A percentile compares a stretch with the other conserved stretches of the same genome.
These are phyloP conservation scores for Zeugodacus cucurbitae DNA, from an alignment of 1,140 invertebrate genomes.

Conservation along the genomic window DNA sequence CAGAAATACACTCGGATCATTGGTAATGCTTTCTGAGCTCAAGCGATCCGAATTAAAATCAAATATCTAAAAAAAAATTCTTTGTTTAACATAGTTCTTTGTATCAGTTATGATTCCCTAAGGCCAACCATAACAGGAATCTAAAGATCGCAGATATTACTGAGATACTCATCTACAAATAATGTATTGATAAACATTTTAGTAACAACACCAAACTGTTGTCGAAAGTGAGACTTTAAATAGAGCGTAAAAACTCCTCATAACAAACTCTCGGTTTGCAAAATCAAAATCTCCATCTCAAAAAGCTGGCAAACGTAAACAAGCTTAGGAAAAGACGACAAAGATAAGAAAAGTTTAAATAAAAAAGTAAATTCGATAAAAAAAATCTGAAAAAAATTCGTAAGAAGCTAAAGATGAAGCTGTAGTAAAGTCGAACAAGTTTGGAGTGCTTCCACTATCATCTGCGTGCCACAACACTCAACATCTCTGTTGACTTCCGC, in stretches of 20 bases:
- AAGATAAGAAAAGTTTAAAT: not conserved
- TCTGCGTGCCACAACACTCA: slow-evolving; percentile 15
- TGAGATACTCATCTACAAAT: too few relatives aligned
- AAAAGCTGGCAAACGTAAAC: slow-evolving; percentile 4
- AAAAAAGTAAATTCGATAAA: not conserved
- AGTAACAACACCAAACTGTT: too few relatives aligned
- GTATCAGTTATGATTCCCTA: too few relatives aligned
- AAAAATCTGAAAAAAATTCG: not conserved
- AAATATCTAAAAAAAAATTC: too few relatives aligned
- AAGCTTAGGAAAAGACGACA: not conserved
- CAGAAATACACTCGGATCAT: not conserved
- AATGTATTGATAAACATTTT: too few relatives aligned
- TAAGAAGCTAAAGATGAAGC: not conserved
- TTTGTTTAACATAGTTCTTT: too few relatives aligned
- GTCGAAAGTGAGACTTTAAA: too few relatives aligned
- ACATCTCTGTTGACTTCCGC: slow-evolving; percentile 13
- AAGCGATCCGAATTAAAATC: too few relatives aligned
- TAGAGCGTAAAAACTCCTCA: not conserved
- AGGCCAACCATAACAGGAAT: too few relatives aligned
- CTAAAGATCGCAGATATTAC: too few relatives aligned
- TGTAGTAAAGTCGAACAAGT: not conserved
- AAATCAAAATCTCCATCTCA: slow-evolving; percentile 34
- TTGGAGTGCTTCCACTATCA: not conserved
- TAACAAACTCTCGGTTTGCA: too few relatives aligned
- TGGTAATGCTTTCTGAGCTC: too few relatives aligned